Evolutionary conservation across 1,140 invertebrate species (phyloP), one percentile per base, ranked within the genome.

Genomic region (Polypedilum vanderplanki): DNA sequence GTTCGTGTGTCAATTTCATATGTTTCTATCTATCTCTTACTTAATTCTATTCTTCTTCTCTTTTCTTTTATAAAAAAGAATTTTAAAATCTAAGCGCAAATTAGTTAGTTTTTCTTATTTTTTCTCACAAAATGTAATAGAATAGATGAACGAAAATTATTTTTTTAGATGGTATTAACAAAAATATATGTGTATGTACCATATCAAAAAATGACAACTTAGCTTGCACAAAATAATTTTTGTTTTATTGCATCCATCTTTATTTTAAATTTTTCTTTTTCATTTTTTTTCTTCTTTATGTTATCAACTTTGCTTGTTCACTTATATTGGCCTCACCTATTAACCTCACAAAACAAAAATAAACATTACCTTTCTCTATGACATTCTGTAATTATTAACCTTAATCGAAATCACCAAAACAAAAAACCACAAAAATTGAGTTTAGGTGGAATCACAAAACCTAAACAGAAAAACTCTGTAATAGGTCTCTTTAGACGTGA

Each of bases 401-500:
- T 33, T 33, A 33, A 33, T 33, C 24, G 24, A 33, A 33, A 33
- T 33, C 24, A 33, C 24, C 24, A 33, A 33, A 33, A 33, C 24
- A 1, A 20, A 75, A 67, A 77, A 76, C 22, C 17, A 41, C 1
- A 70, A 75, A 75, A 75, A 75, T 33, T 57, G 33, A 75, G 41
- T 46, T 70, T 82, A 90, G 88, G 88, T 83, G 88, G 88, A 80
- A 86, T 90, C 83, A 88, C 88, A 82, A 89, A 89, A 84, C 86
- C 87, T 86, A 88, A 87, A 86, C 87, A 86, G 84, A 85, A 87
- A 76, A 89, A 89, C 83, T 89, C 88, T 83, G 88, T 90, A 83
- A 89, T 90, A 86, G 88, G 88, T 85, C 85, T 90, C 64, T 90
- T 90, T 82, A 85, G 88, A 79, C 86, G 88, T 78, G 88, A 89